Conservation (phyloP, 2,888 invertebrate species). For the Synanthedon formicaeformis region DNA sequence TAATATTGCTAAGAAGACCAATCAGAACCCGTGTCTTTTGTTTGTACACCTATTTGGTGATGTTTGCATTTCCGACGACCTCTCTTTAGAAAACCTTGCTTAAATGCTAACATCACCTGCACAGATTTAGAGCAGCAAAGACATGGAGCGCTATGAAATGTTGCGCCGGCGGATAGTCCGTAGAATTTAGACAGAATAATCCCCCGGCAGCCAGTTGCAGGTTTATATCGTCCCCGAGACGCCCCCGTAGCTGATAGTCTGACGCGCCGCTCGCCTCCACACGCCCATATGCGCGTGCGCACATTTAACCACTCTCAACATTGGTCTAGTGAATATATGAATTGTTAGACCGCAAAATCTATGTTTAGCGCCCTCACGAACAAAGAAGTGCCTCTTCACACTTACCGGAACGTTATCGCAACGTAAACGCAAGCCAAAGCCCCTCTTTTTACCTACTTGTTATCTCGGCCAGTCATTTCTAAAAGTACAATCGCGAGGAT, state of each 20-base stretch:
- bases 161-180: slow-evolving; percentile 50
- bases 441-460: too few relatives aligned
- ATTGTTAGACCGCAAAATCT: not conserved
- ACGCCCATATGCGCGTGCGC: slow-evolving; percentile 10
- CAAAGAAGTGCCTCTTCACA: too few relatives aligned
- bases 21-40: slow-evolving; percentile 24
- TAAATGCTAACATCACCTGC: slow-evolving; percentile 10
- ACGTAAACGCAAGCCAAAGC: not conserved
- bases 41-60: slow-evolving; percentile 16
- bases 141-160: slow-evolving; percentile 4
- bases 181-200: slow-evolving; percentile 48
- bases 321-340: slow-evolving; percentile 1
- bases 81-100: slow-evolving; percentile 1
- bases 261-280: slow-evolving; percentile 40
- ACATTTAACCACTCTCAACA: slow-evolving; percentile 16
- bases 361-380: not conserved
- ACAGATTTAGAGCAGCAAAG: not conserved
- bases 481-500: too few relatives aligned
- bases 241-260: slow-evolving; percentile 44
- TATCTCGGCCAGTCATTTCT: too few relatives aligned
- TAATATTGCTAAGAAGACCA: slow-evolving; percentile 18
- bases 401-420: not conserved
- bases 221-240: slow-evolving; percentile 60
- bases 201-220: slow-evolving; percentile 68
- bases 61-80: slow-evolving; percentile 12